Base-by-base conservation (phyloP, 2,888 invertebrate genomes). In the Rosalia funebris region DNA sequence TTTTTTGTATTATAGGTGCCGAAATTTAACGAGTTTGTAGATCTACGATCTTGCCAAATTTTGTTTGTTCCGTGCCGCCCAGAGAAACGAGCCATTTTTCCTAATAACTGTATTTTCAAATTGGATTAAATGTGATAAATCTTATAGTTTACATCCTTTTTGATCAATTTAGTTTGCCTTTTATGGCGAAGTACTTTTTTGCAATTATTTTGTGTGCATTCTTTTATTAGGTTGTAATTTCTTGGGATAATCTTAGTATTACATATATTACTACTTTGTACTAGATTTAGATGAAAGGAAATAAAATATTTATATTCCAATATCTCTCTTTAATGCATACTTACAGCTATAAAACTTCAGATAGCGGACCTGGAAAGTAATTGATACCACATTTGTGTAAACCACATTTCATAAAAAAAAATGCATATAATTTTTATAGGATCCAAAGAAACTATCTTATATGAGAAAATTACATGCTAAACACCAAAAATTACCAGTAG, bases 51-150 rank as follows among this genome's bases (percentile, higher is more conserved):
- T 19, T 7, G 12, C 37, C 10, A 10, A 50, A 39, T 39, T 50
- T 39, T 19, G 7, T 12, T 7, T 11, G 25, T 7, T n/a, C 0
- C 10, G 16, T 39, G 20, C 50, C 20, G 11, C 11, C 37, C n/a
- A 10, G n/a, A 37, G 17, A 50, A 25, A 39, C 20, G 14, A 50
- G 50, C 50, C 50, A 50, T 50, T 39, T 39, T 39, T 15, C 4
- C 25, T 25, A 41, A 5, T 19, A 19, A 41, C n/a, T n/a, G 4
- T 17, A 17, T n/a, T 48, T 14, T 48, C 10, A 50, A 37, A 50
- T 39, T 50, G 11, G 20, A 25, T 20, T 50, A 16, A 50, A 50
- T 50, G 50, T 50, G 50, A 50, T 50, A 50, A 37, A 50, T 39
- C 25, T 5, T 50, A 31, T 36, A 12, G 32, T 48, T 36, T 48